phyloP scores from a whole-genome alignment of 2,797 vertebrate species.

The Sarcophilus harrisii region DNA sequence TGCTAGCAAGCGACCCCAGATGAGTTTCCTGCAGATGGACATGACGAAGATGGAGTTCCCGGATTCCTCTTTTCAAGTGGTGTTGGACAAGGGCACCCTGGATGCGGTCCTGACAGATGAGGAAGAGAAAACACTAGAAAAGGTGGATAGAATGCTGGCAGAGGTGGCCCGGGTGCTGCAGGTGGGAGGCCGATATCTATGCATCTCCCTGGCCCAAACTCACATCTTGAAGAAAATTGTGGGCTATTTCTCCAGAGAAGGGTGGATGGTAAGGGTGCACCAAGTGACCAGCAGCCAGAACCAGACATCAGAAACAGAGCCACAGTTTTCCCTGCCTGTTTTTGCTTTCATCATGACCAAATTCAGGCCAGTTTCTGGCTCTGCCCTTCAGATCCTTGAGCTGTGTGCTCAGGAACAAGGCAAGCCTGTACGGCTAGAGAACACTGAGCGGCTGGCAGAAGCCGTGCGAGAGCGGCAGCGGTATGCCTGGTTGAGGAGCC shows the following conservation, averaged over 20 bases:
- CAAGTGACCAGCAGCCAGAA: conserved; percentile 85
- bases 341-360: conserved; percentile 96
- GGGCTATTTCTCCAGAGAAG: conserved; percentile 91
- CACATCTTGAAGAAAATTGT: conserved; percentile 92
- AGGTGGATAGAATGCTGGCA: conserved; percentile 90
- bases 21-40: conserved; percentile 93
- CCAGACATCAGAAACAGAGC: conserved; percentile 80
- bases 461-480: conserved; percentile 92
- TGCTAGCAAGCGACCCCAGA: conserved; percentile 84
- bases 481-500: conserved; percentile 92
- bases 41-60: conserved; percentile 92
- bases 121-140: conserved; percentile 85
- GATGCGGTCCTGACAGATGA: conserved; percentile 94
- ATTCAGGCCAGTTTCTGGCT: conserved; percentile 89
- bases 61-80: conserved; percentile 90
- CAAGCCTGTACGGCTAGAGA: conserved; percentile 86
- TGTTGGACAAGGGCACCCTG: conserved; percentile 96
- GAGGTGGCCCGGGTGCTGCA: conserved; percentile 93
- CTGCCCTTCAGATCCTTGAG: conserved; percentile 83
- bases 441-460: conserved; percentile 85
- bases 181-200: conserved; percentile 95
- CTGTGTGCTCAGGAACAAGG: conserved; percentile 85
- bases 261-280: conserved; percentile 95
- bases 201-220: conserved; percentile 95
- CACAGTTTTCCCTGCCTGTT: conserved; percentile 90